Evolutionary conservation across 2,888 invertebrate species (phyloP).

Genomic region (Cacoxenus indagator): DNA sequence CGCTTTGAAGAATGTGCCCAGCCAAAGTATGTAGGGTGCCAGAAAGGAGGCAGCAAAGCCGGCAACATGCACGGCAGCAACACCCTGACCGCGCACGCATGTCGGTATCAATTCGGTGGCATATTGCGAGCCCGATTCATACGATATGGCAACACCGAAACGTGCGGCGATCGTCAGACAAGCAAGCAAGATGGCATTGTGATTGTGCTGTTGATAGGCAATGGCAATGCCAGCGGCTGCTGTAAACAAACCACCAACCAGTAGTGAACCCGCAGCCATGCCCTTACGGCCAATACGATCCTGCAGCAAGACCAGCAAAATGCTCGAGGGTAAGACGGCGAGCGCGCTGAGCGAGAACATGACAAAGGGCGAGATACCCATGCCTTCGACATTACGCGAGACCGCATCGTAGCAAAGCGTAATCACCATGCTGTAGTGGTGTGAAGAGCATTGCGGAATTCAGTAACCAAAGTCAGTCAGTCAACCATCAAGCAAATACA

Average conservation of each 20-base stretch:
- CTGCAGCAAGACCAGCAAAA: conserved; percentile 66
- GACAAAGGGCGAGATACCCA: conserved; percentile 74
- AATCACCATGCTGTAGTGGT: conserved; percentile 73
- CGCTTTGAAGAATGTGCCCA: conserved; percentile 71
- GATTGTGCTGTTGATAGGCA: conserved; percentile 68
- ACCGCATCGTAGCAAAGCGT: conserved; percentile 76
- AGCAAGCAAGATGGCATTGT: conserved; percentile 71
- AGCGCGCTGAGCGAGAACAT: conserved; percentile 74
- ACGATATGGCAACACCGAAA: conserved; percentile 75
- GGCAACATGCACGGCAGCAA: conserved; percentile 75
- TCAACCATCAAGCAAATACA: background rate
- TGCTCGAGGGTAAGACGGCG: conserved; percentile 74
- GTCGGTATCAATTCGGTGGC: conserved; percentile 78
- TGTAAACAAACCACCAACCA: conserved; percentile 73
- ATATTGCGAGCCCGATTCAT: conserved; percentile 77
- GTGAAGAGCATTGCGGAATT: background rate
- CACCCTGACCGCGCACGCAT: conserved; percentile 76
- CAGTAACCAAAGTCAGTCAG: background rate
- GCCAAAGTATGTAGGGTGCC: conserved; percentile 74
- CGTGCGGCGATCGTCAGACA: conserved; percentile 73
- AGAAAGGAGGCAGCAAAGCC: conserved; percentile 76
- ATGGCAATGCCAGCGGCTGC: conserved; percentile 72
- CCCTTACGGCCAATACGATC: conserved; percentile 73
- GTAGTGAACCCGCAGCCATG: conserved; percentile 73
- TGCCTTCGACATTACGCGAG: conserved; percentile 74